A percentile compares a stretch with the other conserved stretches of the same genome.
Evolutionary conservation across 2,888 invertebrate genomes (phyloP).

Genomic region (Dinocampus coccinellae): DNA sequence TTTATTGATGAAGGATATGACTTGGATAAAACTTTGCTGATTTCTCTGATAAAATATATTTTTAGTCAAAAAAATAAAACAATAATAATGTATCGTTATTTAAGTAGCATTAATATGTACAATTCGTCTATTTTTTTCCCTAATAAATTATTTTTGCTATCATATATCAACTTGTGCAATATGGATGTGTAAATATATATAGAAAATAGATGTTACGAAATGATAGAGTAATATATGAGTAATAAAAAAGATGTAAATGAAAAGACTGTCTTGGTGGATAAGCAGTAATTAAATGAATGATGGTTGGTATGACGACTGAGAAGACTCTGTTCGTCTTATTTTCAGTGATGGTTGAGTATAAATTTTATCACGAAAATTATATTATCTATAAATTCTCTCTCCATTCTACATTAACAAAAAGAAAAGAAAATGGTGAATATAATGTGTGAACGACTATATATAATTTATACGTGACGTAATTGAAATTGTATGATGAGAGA

Average conservation of each 20-base stretch:
- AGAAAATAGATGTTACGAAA: constrained; percentile 10
- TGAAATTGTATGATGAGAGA: constrained; percentile 31
- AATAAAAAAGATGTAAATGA: constrained; percentile 51
- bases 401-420: constrained; percentile 34
- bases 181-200: not conserved
- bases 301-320: constrained; percentile 6
- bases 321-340: constrained; percentile 8
- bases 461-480: constrained; percentile 6
- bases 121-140: no score
- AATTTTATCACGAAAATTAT: constrained; percentile 50
- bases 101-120: no score
- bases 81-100: no score
- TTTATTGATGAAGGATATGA: no score
- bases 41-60: no score
- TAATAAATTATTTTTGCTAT: no score
- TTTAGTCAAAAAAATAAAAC: no score
- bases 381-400: constrained; percentile 31
- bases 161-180: not conserved
- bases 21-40: no score
- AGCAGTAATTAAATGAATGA: constrained; percentile 52
- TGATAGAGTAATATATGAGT: constrained; percentile 31
- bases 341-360: constrained; percentile 31
- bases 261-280: constrained; percentile 44
- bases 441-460: constrained; percentile 2
- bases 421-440: constrained; percentile 13